Evolutionary conservation across 2,888 invertebrate species (phyloP), one percentile per base, ranked within the genome.

Genomic region (Scelioninae gen. 1): DNA sequence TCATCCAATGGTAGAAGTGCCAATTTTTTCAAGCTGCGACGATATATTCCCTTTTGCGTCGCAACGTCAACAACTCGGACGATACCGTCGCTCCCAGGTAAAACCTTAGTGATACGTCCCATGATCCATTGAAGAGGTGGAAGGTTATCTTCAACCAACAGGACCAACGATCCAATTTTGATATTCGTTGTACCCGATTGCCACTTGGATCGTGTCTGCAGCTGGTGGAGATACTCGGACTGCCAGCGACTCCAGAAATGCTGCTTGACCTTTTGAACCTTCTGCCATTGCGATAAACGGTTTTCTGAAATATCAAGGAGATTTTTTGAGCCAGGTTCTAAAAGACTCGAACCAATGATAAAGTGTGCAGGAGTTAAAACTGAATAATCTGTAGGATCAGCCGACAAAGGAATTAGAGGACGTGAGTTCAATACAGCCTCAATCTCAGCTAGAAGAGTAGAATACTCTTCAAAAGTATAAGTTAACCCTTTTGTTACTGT

Each of bases 321-420:
- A 38, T 38, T 5, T 10, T 43, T 43, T 43, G 43, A 43, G 43
- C 43, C 43, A 43, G 43, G 43, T 43, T 43, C 43, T n/a, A 43
- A 43, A 43, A 43, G 43, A 43, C n/a, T 43, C n/a, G 43, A 43
- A n/a, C 43, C 43, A 6, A 43, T 43, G 5, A 43, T 5, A n/a
- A 43, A 43, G n/a, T 43, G 13, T 5, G 11, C 40, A 10, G 40
- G 40, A 43, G 40, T 43, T 43, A 43, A 10, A 10, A 43, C 40
- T 3, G 34, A 34, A 34, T 34, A 34, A 34, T 43, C 40, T 43
- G 7, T 43, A 43, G 40, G 40, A 43, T 43, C 40, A 4, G 8
- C 11, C 11, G 40, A 43, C 40, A 43, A 10, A 10, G 40, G 40
- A 8, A 43, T 11, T 5, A 43, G 40, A 10, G 40, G 40, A n/a